Evolutionary conservation across 2,797 vertebrate genomes (phyloP).

Genomic region (Anabacerthia variegaticeps): DNA sequence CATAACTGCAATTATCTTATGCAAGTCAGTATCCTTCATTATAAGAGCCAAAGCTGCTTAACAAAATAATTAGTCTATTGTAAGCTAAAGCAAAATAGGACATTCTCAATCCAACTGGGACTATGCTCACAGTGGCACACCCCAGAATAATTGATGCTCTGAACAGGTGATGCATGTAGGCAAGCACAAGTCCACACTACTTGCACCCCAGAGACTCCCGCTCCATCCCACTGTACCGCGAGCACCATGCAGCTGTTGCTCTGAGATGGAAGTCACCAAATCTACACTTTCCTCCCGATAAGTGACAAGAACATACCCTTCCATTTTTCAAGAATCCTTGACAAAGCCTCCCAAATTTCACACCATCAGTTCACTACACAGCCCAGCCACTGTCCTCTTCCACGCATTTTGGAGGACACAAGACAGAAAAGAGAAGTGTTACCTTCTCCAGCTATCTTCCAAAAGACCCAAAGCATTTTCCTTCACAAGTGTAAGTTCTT

Average conservation of each 20-base stretch:
- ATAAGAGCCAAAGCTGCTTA: slow-evolving; percentile 8
- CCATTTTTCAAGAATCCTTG: not conserved
- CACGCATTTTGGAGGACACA: not conserved
- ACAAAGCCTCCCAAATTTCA: not conserved
- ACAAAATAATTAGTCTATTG: slow-evolving; percentile 29
- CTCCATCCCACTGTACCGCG: accelerated
- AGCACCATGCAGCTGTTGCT: not conserved
- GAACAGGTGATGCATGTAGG: not conserved
- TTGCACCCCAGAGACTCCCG: not conserved
- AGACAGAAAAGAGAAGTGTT: not conserved
- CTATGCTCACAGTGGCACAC: not conserved
- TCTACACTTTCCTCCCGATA: not conserved
- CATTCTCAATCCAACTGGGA: not conserved
- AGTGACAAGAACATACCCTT: not conserved
- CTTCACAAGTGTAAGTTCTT: not conserved
- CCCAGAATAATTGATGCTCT: not conserved
- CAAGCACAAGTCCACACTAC: accelerated
- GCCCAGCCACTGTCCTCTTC: not conserved
- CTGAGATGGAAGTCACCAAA: not conserved
- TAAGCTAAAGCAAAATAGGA: not conserved
- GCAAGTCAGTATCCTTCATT: not conserved
- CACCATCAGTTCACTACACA: not conserved
- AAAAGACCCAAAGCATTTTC: not conserved
- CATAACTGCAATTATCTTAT: slow-evolving; percentile 22
- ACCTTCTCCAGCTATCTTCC: not conserved